Base-by-base conservation (phyloP, 2,888 invertebrate genomes). In the Nematopogon swammerdamellus region DNA sequence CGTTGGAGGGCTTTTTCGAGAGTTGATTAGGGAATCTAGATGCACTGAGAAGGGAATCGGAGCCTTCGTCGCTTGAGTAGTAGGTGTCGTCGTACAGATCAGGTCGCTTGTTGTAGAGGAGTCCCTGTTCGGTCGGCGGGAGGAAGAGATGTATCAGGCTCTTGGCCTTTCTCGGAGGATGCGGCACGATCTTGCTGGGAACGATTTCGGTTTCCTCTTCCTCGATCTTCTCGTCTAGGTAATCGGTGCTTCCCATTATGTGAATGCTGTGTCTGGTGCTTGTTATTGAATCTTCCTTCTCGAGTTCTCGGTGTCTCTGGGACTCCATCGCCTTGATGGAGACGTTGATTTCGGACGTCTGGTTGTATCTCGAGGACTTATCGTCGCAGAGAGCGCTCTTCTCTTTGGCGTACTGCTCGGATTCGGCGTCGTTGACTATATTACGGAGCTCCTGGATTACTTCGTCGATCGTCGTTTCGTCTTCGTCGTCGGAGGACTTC, bases 381-480 rank as follows among this genome's bases (percentile, higher is more conserved):
- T 64, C 65, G 48, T 75, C 72, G 18, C 51, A 54, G 49, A 59
- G 70, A 17, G 56, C 58, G 45, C 67, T 59, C 52, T 67, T 70
- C 48, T 71, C 77, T 57, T 77, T 81, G 54, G 74, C 70, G 51
- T 81, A 81, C 49, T 81, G 79, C 67, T 88, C 86, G 0, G 88
- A 86, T 68, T 92, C 91, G 1, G 91, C 92, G 59, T 92, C 89
- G 62, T 89, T 92, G 1, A 92, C 91, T 53, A 93, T 92, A 59
- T 91, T 92, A 55, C 89, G 83, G 36, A 93, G 68, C 65, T 92
- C 92, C 67, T 91, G 91, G 60, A 93, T 92, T 2, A 92, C 92
- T 69, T 92, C 92, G 59, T 92, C 92, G 53, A 93, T 92, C 2
- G 92, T 92, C 0, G 91, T 89, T 68, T 91, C 89, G 50, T 87